phyloP scores from a whole-genome alignment of 2,888 invertebrate species.

The Liopterus haemorrhoidalis region DNA sequence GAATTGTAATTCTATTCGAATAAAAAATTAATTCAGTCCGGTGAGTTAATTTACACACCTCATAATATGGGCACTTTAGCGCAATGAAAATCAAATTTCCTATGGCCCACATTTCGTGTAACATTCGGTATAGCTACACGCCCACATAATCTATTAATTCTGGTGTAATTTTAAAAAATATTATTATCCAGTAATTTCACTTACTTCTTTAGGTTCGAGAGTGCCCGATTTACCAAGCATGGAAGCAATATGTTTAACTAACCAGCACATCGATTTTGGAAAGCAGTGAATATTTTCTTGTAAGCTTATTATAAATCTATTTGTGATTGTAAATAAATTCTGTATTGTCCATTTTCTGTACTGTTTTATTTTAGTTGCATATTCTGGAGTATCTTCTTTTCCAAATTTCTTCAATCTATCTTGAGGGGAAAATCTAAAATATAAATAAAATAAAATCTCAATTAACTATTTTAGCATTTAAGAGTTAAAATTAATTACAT shows the following conservation, averaged over 20 bases:
- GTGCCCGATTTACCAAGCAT: conserved; percentile 57
- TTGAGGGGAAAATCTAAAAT: conserved; percentile 49
- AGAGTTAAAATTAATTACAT: conserved; percentile 8
- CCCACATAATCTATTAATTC: too few relatives aligned
- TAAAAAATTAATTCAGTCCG: too few relatives aligned
- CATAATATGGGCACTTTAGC: neutral
- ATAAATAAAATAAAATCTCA: too few relatives aligned
- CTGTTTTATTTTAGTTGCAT: conserved; percentile 56
- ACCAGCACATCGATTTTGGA: conserved; percentile 84
- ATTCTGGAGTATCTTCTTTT: conserved; percentile 65
- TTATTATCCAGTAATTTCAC: conserved; percentile 1
- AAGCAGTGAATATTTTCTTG: conserved; percentile 83
- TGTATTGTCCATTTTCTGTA: conserved; percentile 76
- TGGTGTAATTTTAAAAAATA: neutral
- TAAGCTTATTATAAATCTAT: conserved; percentile 75
- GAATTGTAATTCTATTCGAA: too few relatives aligned
- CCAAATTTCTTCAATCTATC: conserved; percentile 67
- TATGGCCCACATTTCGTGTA: neutral
- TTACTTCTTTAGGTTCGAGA: conserved; percentile 51
- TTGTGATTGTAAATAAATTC: conserved; percentile 71
- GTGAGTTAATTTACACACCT: too few relatives aligned
- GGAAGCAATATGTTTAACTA: conserved; percentile 78
- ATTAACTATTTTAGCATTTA: too few relatives aligned
- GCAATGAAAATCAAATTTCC: neutral
- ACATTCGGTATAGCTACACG: too few relatives aligned